Base-by-base conservation (phyloP, 2,113 vertebrate species). In the Callionymus lyra region DNA sequence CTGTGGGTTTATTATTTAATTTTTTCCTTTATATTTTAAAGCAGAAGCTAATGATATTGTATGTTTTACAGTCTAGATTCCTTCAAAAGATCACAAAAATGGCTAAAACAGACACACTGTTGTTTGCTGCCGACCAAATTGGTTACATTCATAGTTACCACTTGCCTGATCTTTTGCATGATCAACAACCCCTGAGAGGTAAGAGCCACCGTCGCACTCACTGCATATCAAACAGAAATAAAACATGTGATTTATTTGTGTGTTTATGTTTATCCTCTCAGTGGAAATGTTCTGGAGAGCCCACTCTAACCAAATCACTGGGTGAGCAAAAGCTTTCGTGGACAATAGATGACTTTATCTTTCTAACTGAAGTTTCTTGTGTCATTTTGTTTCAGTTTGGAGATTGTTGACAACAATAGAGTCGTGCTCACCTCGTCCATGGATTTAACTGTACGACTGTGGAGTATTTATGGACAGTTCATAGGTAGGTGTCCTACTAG, bases 391-490 rank as follows among this genome's bases (percentile, higher is more conserved):
- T 68, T 38, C 43, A 84, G 84, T 35, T 49, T 85, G 60, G 78
- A 89, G 53, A 56, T 86, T 56, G 70, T 77, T 53, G 79, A 84
- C 62, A 72, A 66, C 63, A 80, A 86, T 41, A 72, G 68, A 54
- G 49, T 76, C 67, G 60, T 89, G 42, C 81, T 90, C 35, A 85
- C 78, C 1, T 83, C 69, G 6, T 84, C 86, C 10, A 17, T 40
- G 2, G 84, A 82, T 52, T 31, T 16, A 63, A 84, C 80, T 1
- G 80, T 86, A 38, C 51, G 32, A 1, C 70, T 88, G 5, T 86
- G 85, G 84, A 83, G 72, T 16, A 32, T 43, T 33, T 31, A 57
- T 2, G 74, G 84, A 47, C 71, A 81, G 2, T 83, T 77, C 52
- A 70, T 77, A 41, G 85, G 72, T 88, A 54, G 50, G 70, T 65